phyloP scores from a whole-genome alignment of 92 coral and sea anemone genomes.

The Blastomussa wellsi region DNA sequence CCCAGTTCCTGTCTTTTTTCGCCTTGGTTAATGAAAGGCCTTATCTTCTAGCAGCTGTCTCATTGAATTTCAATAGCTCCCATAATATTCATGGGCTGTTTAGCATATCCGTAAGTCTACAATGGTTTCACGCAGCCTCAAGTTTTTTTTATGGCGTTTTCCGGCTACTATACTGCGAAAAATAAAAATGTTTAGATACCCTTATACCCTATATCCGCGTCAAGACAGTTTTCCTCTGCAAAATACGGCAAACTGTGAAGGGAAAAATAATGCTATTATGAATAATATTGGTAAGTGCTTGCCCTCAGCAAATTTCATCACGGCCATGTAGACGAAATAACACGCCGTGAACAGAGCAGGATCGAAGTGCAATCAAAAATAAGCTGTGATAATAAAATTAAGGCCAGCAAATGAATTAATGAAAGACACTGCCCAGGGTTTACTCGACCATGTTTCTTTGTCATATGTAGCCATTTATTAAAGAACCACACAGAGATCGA shows the following conservation, averaged over 20 bases:
- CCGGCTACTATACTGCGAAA: neutral
- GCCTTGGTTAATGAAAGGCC: conserved; percentile 33
- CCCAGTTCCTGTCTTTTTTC: conserved; percentile 30
- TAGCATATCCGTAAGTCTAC: neutral
- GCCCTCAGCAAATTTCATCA: neutral
- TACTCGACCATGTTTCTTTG: neutral
- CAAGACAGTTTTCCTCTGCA: neutral
- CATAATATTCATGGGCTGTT: neutral
- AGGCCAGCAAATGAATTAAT: neutral
- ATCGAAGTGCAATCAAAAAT: neutral
- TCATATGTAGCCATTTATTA: neutral
- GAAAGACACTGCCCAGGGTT: neutral
- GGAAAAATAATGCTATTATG: neutral
- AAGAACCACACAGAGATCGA: neutral
- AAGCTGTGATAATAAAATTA: neutral
- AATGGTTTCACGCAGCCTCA: neutral
- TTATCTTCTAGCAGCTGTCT: conserved; percentile 12
- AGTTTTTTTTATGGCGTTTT: neutral
- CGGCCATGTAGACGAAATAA: neutral
- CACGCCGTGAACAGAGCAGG: neutral
- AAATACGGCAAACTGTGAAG: neutral
- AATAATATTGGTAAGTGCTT: neutral
- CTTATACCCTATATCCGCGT: neutral
- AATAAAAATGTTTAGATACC: neutral
- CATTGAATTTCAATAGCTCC: conserved; percentile 7